Evolutionary conservation across 1,140 invertebrate genomes (phyloP), one percentile per base, ranked within the genome.

Genomic region (Drosophila kepulauana): DNA sequence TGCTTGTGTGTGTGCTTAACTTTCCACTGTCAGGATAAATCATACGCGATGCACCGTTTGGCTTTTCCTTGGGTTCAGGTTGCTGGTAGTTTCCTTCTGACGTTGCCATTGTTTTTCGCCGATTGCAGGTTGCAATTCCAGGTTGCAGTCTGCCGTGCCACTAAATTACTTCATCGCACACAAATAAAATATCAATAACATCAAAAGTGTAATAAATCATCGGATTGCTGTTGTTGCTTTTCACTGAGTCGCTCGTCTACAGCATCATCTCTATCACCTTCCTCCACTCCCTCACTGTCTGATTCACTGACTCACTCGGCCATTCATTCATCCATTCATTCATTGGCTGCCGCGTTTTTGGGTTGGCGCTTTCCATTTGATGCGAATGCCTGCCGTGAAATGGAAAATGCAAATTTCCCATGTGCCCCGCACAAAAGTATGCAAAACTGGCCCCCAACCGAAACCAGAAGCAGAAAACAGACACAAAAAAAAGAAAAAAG

Each of bases 131-230:
- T 63, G 67, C 58, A 25, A 15, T 56, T 38, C 6, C 49, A 46
- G 41, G 15, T 28, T 64, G 68, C 49, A 28, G 28, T 63, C n/a
- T 63, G 49, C 68, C 16, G n/a, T 49, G 28, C n/a, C 43, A 49
- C 35, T 80, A 75, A 86, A 85, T 85, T 82, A 85, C 81, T 86
- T 78, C 81, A 78, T 64, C 66, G 82, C 78, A 86, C 73, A 78
- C 78, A 85, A 86, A 86, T 86, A 82, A 86, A 86, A 87, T 86
- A 82, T 86, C 82, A 86, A 86, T 87, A 87, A 79, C 66, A 67
- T 82, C 75, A 73, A 70, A 86, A 87, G 76, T 73, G 82, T 58
- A 75, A 86, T 86, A 82, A 87, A 87, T 86, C 82, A 86, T 87
- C 64, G 38, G 35, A 28, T 51, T 69, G 35, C 43, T 69, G 35